phyloP scores from a whole-genome alignment of 2,797 vertebrate genomes.

The Epinephelus malabaricus region DNA sequence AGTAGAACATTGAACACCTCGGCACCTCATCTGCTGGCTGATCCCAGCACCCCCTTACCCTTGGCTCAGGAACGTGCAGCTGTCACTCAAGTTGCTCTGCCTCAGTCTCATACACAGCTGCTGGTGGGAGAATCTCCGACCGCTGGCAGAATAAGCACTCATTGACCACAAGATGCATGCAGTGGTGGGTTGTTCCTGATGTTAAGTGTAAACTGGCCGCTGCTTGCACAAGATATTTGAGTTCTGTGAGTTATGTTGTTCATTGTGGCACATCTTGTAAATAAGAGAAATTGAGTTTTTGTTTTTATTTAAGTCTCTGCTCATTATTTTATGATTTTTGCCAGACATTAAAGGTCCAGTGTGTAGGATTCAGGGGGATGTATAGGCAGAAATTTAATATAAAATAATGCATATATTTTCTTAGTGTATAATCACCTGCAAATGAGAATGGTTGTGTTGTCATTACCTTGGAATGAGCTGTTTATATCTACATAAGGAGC shows the following conservation, averaged over 20 bases:
- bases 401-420: too few species aligned
- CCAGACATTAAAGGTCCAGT: conserved; percentile 49
- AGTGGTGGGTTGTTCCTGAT: conserved; percentile 61
- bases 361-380: too few species aligned
- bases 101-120: conserved; percentile 43
- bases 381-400: too few species aligned
- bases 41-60: conserved; percentile 40
- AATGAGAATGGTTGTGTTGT: too few species aligned
- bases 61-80: conserved; percentile 76
- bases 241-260: conserved; percentile 56
- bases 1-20: conserved; percentile 79
- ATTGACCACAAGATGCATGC: conserved; percentile 60
- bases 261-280: conserved; percentile 66
- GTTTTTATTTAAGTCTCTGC: conserved; percentile 48
- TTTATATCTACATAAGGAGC: too few species aligned
- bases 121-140: conserved; percentile 30
- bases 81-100: conserved; percentile 53
- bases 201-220: conserved; percentile 51
- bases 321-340: conserved; percentile 39
- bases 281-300: conserved; percentile 27
- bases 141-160: conserved; percentile 38
- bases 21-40: conserved; percentile 68
- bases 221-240: conserved; percentile 51
- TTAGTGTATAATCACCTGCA: too few species aligned
- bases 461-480: too few species aligned